Percentiles rank a stretch among this genome's conserved stretches.
Conservation (phyloP, 2,888 invertebrate genomes). For the Diaperis boleti region DNA sequence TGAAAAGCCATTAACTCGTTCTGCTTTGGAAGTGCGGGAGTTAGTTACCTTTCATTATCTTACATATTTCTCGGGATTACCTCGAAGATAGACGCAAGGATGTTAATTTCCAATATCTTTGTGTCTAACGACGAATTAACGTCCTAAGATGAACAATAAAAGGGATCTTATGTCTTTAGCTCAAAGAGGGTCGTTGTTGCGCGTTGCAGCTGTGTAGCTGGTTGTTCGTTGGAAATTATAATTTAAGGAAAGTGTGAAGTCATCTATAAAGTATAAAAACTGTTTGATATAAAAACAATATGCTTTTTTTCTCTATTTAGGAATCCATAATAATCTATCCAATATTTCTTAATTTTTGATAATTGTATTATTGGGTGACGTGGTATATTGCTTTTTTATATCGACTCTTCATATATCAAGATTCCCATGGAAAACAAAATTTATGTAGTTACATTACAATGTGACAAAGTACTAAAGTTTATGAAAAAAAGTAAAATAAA, state of each 20-base stretch:
- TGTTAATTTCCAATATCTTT: slow-evolving; percentile 43
- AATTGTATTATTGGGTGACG: too few species aligned
- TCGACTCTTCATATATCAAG: too few species aligned
- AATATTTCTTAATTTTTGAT: too few species aligned
- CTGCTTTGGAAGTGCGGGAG: slow-evolving; percentile 38
- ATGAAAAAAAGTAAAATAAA: too few species aligned
- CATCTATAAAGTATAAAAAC: neutral
- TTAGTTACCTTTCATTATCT: slow-evolving; percentile 48
- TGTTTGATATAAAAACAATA: too few species aligned
- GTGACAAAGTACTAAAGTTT: too few species aligned
- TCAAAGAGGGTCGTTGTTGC: slow-evolving; percentile 9
- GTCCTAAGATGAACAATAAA: slow-evolving; percentile 17
- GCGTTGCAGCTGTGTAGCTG: neutral
- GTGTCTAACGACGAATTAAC: slow-evolving; percentile 32
- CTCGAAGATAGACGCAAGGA: slow-evolving; percentile 35
- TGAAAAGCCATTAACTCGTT: slow-evolving; percentile 55
- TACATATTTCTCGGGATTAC: slow-evolving; percentile 46
- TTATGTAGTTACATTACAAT: too few species aligned
- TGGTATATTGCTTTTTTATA: too few species aligned
- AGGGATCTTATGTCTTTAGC: slow-evolving; percentile 15
- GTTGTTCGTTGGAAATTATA: slow-evolving; percentile 7
- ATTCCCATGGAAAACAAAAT: too few species aligned
- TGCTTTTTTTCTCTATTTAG: too few species aligned
- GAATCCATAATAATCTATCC: too few species aligned
- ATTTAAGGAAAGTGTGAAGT: neutral